Evolutionary conservation across 92 coral and sea anemone genomes (phyloP), one percentile per base, ranked within the genome.

Genomic region (Blastomussa wellsi): DNA sequence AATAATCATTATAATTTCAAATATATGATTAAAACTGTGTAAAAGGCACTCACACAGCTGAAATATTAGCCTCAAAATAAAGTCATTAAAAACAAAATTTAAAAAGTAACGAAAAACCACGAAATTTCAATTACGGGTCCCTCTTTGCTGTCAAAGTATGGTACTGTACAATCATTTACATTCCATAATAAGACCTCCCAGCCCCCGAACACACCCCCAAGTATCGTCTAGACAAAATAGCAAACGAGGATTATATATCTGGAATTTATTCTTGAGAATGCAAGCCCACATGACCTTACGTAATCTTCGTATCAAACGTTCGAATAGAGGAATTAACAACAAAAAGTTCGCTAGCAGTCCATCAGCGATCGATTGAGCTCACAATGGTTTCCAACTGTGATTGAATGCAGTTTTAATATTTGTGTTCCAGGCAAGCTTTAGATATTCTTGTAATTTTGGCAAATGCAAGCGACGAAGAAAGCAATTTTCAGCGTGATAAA

Each of bases 191-290:
- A 51, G 13, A 7, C 13, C 79, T n/a, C 5, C 29, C 65, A 26
- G 12, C 79, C 86, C 86, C 74, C 86, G 7, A 42, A 71, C 86
- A 83, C 87, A 44, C 87, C 87, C 47, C 87, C 87, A 37, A 65
- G 55, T 59, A 51, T 42, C 26, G 70, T 71, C 71, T 39, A 53
- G 78, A 72, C 78, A 72, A 15, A 33, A 20, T 4, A 41, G 44
- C 24, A 64, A n/a, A 81, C 5, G 22, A 36, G 13, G 8, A 33
- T 39, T 20, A 4, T 26, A 17, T 51, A 16, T 44, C 32, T 37
- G 37, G 47, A 78, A 59, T 59, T 36, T 5, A 28, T 79, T 65
- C n/a, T 79, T 42, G 33, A 15, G 41, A 33, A 32, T 5, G 74
- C 11, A 35, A 68, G 22, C 44, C 39, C 5, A 35, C 31, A 3